Conservation (phyloP, 2,888 invertebrate species). For the Pasiphila rectangulata region DNA sequence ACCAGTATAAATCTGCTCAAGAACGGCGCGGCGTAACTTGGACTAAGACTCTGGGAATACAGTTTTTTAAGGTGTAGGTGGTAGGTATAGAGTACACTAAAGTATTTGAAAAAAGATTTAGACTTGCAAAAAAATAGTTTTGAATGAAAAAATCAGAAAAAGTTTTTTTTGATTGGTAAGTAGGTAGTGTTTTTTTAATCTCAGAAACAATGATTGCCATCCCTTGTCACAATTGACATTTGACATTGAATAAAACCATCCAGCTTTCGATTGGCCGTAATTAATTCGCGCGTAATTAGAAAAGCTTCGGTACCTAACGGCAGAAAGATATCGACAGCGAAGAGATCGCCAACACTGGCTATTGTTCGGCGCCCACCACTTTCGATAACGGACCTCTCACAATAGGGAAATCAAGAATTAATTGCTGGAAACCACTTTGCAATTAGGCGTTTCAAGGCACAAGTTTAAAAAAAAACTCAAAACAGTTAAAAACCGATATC, state of each 20-base stretch:
- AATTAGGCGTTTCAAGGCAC: constrained; percentile 6
- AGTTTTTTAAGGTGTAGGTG: constrained; percentile 13
- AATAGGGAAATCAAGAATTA: constrained; percentile 30
- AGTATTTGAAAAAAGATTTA: too few relatives aligned
- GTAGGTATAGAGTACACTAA: too few relatives aligned
- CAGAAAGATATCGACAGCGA: constrained; percentile 45
- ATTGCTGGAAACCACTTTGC: constrained; percentile 20
- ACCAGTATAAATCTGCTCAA: constrained; percentile 51
- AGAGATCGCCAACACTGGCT: constrained; percentile 32
- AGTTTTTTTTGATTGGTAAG: too few relatives aligned
- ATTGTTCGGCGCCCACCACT: constrained; percentile 33
- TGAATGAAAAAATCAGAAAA: too few relatives aligned
- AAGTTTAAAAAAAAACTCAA: too few relatives aligned
- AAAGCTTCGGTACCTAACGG: constrained; percentile 48
- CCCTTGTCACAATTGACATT: background rate
- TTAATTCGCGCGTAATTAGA: constrained; percentile 1
- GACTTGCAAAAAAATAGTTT: too few relatives aligned
- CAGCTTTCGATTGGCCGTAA: background rate
- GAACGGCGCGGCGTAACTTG: constrained; percentile 36
- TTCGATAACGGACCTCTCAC: constrained; percentile 27
- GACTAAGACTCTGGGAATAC: constrained; percentile 22
- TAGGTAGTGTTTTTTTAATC: too few relatives aligned
- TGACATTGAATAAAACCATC: background rate
- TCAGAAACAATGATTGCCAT: too few relatives aligned
- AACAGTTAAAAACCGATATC: too few relatives aligned